phyloP scores from a whole-genome alignment of 2,797 vertebrate genomes.

The Choloepus didactylus region DNA sequence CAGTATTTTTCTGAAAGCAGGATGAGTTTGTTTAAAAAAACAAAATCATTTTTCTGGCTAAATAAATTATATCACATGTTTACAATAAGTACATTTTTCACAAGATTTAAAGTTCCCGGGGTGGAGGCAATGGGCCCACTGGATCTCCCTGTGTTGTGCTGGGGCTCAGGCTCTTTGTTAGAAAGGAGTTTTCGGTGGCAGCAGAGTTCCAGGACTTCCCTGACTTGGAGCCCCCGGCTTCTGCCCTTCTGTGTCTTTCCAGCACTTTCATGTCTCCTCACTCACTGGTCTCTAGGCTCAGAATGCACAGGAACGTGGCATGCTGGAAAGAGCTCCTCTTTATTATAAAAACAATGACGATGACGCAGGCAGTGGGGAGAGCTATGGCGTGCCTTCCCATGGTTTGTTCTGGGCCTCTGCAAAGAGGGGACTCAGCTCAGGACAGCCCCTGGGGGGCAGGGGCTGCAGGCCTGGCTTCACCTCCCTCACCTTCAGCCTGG shows the following conservation, averaged over 20 bases:
- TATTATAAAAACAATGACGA: accelerated
- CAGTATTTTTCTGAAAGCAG: background rate
- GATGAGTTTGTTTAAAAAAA: background rate
- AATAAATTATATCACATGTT: background rate
- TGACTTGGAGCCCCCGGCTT: background rate
- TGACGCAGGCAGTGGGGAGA: accelerated
- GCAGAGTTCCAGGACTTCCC: background rate
- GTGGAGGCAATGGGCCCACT: accelerated
- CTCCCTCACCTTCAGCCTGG: accelerated
- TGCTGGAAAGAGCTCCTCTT: accelerated
- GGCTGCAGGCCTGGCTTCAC: accelerated
- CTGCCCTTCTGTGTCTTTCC: background rate
- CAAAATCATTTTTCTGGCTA: constrained; percentile 33
- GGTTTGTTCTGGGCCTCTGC: accelerated
- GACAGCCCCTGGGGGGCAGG: accelerated
- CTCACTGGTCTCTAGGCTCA: background rate
- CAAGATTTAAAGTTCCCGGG: background rate
- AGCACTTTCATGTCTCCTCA: background rate
- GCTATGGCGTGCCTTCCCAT: accelerated
- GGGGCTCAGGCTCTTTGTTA: background rate
- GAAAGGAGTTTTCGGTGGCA: constrained; percentile 64
- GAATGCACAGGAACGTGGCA: accelerated
- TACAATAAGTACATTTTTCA: background rate
- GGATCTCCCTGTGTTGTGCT: background rate
- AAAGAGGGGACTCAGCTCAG: accelerated